A percentile compares a stretch with the other conserved stretches of the same genome.
Evolutionary conservation across 2,888 invertebrate species (phyloP).

Genomic region (Cordylochernes scorpioides): DNA sequence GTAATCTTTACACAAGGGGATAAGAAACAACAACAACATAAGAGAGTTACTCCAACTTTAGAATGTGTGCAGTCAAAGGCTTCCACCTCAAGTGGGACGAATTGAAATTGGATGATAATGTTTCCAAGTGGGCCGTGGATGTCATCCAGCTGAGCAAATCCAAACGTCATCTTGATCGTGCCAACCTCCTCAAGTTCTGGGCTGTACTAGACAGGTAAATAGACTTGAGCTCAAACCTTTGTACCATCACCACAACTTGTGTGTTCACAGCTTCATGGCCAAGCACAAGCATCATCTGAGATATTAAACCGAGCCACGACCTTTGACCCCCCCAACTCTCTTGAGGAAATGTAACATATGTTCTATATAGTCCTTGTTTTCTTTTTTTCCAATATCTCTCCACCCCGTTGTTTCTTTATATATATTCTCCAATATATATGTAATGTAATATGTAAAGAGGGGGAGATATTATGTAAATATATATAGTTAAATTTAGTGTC

Average conservation of each 20-base stretch:
- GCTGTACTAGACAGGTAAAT: constrained; percentile 73
- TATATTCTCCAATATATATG: no score
- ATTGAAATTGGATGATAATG: constrained; percentile 75
- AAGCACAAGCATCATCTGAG: constrained; percentile 64
- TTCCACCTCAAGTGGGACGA: constrained; percentile 92
- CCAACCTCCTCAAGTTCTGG: constrained; percentile 86
- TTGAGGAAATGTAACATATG: no score
- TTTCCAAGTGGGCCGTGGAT: constrained; percentile 85
- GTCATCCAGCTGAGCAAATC: constrained; percentile 69
- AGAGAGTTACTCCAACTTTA: constrained; percentile 5
- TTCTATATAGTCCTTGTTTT: no score
- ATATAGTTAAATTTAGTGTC: no score
- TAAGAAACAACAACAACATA: no score
- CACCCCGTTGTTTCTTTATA: no score
- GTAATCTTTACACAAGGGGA: no score
- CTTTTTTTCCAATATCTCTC: no score
- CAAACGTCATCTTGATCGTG: constrained; percentile 86
- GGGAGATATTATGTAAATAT: no score
- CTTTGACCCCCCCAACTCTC: no score
- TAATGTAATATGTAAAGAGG: no score
- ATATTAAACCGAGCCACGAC: no score
- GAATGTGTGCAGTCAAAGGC: constrained; percentile 46
- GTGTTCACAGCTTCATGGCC: constrained; percentile 47
- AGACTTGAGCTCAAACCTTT: constrained; percentile 1
- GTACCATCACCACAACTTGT: constrained; percentile 10